Percentiles rank a stretch among this genome's conserved stretches.
Evolutionary conservation across 2,888 invertebrate species (phyloP).

Genomic region (Ptilodon capucinus): DNA sequence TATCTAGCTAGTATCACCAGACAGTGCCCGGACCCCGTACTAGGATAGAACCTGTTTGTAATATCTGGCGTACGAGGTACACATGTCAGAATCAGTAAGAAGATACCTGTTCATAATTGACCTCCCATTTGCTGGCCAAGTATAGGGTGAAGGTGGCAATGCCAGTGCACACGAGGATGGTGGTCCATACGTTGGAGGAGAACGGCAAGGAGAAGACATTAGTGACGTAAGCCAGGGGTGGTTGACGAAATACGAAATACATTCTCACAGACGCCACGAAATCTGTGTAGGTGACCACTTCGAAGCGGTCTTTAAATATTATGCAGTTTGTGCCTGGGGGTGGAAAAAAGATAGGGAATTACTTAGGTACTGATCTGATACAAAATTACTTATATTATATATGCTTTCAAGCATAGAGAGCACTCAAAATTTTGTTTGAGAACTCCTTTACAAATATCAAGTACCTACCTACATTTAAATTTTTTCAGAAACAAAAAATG

Average conservation of each 20-base stretch:
- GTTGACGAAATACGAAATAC: slow-evolving; percentile 84
- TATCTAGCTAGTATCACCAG: too few relatives aligned
- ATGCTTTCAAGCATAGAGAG: too few relatives aligned
- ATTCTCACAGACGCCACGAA: slow-evolving; percentile 67
- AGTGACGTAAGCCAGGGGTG: slow-evolving; percentile 83
- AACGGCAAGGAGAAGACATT: slow-evolving; percentile 86
- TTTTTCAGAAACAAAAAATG: too few relatives aligned
- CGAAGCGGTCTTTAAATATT: slow-evolving; percentile 44
- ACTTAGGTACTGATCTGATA: too few relatives aligned
- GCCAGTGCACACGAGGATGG: slow-evolving; percentile 62
- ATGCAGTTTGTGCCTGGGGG: slow-evolving; percentile 53
- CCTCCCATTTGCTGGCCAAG: slow-evolving; percentile 60
- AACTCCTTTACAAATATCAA: too few relatives aligned
- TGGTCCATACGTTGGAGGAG: slow-evolving; percentile 82
- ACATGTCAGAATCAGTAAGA: too few relatives aligned
- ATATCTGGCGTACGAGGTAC: too few relatives aligned
- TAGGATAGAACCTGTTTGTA: too few relatives aligned
- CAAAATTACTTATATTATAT: too few relatives aligned
- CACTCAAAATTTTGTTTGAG: too few relatives aligned
- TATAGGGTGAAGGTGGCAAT: slow-evolving; percentile 57
- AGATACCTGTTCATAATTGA: neutral
- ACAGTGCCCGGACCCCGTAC: too few relatives aligned
- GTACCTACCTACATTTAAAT: too few relatives aligned
- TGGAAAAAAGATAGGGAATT: neutral
- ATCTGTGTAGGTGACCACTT: slow-evolving; percentile 73